Evolutionary conservation across 2,797 vertebrate species (phyloP).

Genomic region (Sebastes umbrosus): DNA sequence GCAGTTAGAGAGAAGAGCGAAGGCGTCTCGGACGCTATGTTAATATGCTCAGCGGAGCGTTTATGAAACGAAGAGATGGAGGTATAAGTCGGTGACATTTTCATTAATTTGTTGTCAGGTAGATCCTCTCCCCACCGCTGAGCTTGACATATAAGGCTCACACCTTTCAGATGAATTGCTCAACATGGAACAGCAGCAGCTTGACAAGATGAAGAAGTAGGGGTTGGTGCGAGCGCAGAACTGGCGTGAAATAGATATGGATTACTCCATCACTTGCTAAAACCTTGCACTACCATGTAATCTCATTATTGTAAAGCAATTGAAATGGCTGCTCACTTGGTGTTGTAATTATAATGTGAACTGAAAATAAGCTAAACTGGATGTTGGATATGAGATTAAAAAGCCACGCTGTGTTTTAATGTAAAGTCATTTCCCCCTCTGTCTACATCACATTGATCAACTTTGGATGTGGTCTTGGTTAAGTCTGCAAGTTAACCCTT

Average conservation of each 20-base stretch:
- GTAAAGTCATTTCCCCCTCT: neutral
- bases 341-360: neutral
- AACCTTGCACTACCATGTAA: constrained; percentile 22
- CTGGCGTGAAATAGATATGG: neutral
- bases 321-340: constrained; percentile 6
- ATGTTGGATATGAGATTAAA: neutral
- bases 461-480: neutral
- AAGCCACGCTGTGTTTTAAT: neutral
- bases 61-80: constrained; percentile 48
- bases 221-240: neutral
- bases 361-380: neutral
- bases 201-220: constrained; percentile 14
- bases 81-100: constrained; percentile 68
- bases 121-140: constrained; percentile 42
- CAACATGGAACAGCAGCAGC: neutral
- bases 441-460: neutral
- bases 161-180: constrained; percentile 37
- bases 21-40: constrained; percentile 25
- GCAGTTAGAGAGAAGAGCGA: constrained; percentile 17
- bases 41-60: constrained; percentile 57
- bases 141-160: constrained; percentile 49
- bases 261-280: constrained; percentile 25
- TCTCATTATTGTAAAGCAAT: constrained; percentile 27
- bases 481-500: neutral
- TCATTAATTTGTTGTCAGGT: constrained; percentile 72